These are phyloP conservation scores for Plutella xylostella DNA, from an alignment of 2,888 invertebrate genomes.

Conservation along the genomic window DNA sequence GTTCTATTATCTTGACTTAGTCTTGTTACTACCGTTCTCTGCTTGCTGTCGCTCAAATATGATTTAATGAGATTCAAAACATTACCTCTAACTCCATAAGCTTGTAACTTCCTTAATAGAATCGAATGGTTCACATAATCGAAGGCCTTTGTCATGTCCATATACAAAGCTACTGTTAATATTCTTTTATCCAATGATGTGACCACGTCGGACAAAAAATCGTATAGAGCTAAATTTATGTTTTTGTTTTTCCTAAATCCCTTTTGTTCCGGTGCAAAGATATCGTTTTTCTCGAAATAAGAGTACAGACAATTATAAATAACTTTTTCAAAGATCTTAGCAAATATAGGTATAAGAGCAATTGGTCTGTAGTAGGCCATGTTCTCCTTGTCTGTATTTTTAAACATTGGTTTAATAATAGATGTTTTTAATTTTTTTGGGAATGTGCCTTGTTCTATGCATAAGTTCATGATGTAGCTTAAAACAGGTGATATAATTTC, in stretches of 20 bases:
- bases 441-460: constrained; percentile 4
- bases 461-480: constrained; percentile 7
- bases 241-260: neutral
- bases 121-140: neutral
- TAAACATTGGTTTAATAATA: constrained; percentile 6
- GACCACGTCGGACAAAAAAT: neutral
- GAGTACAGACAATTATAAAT: neutral
- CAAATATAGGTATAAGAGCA: constrained; percentile 4
- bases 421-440: constrained; percentile 6
- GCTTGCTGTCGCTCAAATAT: neutral
- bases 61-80: neutral
- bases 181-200: neutral
- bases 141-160: constrained; percentile 1
- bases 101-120: neutral
- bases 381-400: constrained; percentile 1
- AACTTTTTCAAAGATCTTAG: constrained; percentile 6
- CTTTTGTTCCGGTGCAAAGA: neutral
- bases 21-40: neutral
- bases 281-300: constrained; percentile 3
- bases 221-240: neutral
- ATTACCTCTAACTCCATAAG: neutral
- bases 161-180: neutral
- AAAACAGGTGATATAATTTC: neutral
- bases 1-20: neutral
- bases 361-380: no score